Evolutionary conservation across 2,797 vertebrate species (phyloP), one percentile per base, ranked within the genome.

Genomic region (Gymnoscopelus braueri): DNA sequence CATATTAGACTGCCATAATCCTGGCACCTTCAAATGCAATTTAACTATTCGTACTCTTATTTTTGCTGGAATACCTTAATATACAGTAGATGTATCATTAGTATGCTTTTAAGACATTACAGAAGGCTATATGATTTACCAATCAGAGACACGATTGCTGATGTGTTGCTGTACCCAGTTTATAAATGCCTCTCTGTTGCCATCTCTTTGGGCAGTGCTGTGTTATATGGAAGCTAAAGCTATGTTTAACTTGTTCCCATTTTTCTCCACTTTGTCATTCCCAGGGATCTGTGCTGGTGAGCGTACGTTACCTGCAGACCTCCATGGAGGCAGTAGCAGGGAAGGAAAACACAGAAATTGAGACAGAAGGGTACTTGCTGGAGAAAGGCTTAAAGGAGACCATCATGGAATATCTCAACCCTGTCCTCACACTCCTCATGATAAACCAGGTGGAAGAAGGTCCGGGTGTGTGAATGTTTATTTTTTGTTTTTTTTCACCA

Each of bases 351-450:
- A 88, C 84, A 3, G 94, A 95, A 80, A 86, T 93, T 0, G 95
- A 96, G 69, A 91, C 96, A 0, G 95, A 96, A 67, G 95, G 96
- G 13, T 97, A 96, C 79, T 83, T 96, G 67, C 85, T 97, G 83
- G 93, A 96, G 69, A 91, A 94, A 61, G 91, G 94, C 5, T 86
- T 96, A 69, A 93, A 93, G 72, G 95, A 95, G 56, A 95, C 92
- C 65, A n/a, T 95, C 55, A 92, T 88, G 86, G 90, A 92, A 67
- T 92, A 84, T 35, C 0, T 90, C 0, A 56, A 89, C 39, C 90
- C 91, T 5, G 61, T 94, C 69, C 53, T 92, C 63, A 92, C 81
- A 55, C 81, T 94, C 67, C 5, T 95, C 15, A 51, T 91, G 72
- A 62, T 92, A 12, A 94, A 94, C 79, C 79, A 93, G 69, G 93